phyloP scores from a whole-genome alignment of 2,888 invertebrate genomes.

The Pseudanteris insignis region DNA sequence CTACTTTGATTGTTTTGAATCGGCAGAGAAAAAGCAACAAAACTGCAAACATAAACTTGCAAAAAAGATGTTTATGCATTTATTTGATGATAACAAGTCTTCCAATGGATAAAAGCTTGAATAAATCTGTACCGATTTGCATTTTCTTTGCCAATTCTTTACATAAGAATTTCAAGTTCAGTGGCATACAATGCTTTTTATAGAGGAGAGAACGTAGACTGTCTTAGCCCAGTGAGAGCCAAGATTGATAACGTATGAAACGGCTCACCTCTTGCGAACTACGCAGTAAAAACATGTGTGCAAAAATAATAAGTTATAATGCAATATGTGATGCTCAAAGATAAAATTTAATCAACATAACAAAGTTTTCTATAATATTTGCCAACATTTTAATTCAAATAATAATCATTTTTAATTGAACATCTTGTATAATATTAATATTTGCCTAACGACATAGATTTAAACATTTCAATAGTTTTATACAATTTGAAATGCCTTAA shows the following conservation, averaged over 20 bases:
- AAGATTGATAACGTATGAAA: slow-evolving; percentile 56
- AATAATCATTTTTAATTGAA: too few relatives aligned
- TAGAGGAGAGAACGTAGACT: slow-evolving; percentile 64
- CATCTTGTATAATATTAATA: too few relatives aligned
- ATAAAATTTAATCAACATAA: too few relatives aligned
- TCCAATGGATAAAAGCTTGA: slow-evolving; percentile 31
- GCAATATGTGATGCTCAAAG: too few relatives aligned
- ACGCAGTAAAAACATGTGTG: too few relatives aligned
- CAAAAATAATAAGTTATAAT: too few relatives aligned
- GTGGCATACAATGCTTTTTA: slow-evolving; percentile 48
- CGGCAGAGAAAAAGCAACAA: slow-evolving; percentile 34
- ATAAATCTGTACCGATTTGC: slow-evolving; percentile 2
- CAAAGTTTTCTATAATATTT: too few relatives aligned
- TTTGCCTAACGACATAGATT: too few relatives aligned
- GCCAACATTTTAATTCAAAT: too few relatives aligned
- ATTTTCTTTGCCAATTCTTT: slow-evolving; percentile 35
- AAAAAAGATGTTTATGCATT: slow-evolving; percentile 18
- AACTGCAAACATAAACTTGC: too few relatives aligned
- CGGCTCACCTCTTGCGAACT: slow-evolving; percentile 41
- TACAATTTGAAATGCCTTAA: too few relatives aligned
- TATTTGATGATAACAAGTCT: slow-evolving; percentile 26
- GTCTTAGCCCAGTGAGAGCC: slow-evolving; percentile 60
- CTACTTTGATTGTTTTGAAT: slow-evolving; percentile 43
- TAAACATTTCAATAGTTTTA: too few relatives aligned
- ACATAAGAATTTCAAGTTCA: slow-evolving; percentile 44